These are phyloP conservation scores for Volucella inflata DNA, from an alignment of 2,888 invertebrate genomes.

Conservation along the genomic window DNA sequence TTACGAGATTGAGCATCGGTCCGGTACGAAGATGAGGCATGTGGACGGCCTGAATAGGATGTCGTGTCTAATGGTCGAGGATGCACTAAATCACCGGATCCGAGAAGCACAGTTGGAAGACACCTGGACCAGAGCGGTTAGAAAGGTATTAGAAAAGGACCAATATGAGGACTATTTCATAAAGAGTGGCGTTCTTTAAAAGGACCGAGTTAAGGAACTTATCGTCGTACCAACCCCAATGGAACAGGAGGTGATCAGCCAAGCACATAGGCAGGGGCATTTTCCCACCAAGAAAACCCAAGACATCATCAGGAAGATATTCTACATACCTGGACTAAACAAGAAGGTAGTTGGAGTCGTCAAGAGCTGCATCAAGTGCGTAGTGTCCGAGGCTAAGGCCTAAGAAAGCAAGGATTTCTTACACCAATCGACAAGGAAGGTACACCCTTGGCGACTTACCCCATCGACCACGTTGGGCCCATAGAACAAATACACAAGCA, in stretches of 20 bases:
- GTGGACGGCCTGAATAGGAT: slow-evolving; percentile 28
- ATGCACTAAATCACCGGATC: slow-evolving; percentile 4
- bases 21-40: slow-evolving; percentile 28
- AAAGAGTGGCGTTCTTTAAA: neutral
- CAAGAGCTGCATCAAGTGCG: slow-evolving; percentile 23
- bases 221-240: neutral
- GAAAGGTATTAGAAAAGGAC: slow-evolving; percentile 2
- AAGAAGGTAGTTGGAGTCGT: neutral
- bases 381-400: slow-evolving; percentile 10
- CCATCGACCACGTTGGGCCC: slow-evolving; percentile 40
- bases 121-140: slow-evolving; percentile 4
- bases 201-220: neutral
- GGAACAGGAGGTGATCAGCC: neutral
- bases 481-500: too few relatives aligned
- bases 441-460: slow-evolving; percentile 27
- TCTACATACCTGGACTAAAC: slow-evolving; percentile 7
- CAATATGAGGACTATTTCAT: slow-evolving; percentile 21
- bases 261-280: neutral
- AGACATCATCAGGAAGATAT: too few relatives aligned
- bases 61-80: slow-evolving; percentile 7
- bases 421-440: slow-evolving; percentile 38
- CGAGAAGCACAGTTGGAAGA: slow-evolving; percentile 17
- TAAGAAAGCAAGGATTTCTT: slow-evolving; percentile 30
- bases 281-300: slow-evolving; percentile 6
- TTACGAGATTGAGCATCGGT: slow-evolving; percentile 28